A percentile compares a stretch with the other conserved stretches of the same genome.
These are phyloP conservation scores for Cantharis rufa DNA, from an alignment of 2,888 invertebrate genomes.

Conservation along the genomic window DNA sequence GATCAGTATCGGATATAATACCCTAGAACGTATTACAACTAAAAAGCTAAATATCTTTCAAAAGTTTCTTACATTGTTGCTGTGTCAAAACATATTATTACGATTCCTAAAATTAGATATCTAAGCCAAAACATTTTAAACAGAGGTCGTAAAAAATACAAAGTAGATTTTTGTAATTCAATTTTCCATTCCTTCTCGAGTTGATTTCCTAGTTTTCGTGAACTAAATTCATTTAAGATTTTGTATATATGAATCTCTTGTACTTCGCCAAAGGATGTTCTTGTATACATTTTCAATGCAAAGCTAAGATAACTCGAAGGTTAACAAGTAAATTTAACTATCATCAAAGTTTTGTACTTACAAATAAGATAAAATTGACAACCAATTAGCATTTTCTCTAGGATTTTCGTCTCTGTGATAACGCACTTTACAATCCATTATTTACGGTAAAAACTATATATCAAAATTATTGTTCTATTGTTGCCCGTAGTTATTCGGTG, in stretches of 20 bases:
- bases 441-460: not conserved
- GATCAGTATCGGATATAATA: conserved; percentile 67
- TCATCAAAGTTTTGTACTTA: conserved; percentile 52
- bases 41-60: not conserved
- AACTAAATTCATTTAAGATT: conserved; percentile 57
- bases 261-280: not conserved
- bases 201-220: conserved; percentile 56
- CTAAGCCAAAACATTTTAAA: conserved; percentile 27
- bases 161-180: conserved; percentile 32
- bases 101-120: conserved; percentile 24
- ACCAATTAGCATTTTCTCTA: conserved; percentile 62
- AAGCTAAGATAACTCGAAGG: not conserved
- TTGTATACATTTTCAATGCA: not conserved
- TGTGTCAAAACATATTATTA: conserved; percentile 4
- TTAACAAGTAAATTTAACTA: not conserved
- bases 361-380: conserved; percentile 70
- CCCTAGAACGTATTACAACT: conserved; percentile 52
- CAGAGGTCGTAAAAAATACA: conserved; percentile 8
- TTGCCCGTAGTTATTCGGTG: not conserved
- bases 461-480: not conserved
- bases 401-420: conserved; percentile 61
- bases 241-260: conserved; percentile 56
- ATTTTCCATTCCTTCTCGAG: conserved; percentile 49
- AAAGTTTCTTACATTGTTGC: conserved; percentile 10
- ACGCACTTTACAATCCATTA: not conserved